Conservation (phyloP, 2,888 invertebrate genomes). For the Cremastinae sp. region DNA sequence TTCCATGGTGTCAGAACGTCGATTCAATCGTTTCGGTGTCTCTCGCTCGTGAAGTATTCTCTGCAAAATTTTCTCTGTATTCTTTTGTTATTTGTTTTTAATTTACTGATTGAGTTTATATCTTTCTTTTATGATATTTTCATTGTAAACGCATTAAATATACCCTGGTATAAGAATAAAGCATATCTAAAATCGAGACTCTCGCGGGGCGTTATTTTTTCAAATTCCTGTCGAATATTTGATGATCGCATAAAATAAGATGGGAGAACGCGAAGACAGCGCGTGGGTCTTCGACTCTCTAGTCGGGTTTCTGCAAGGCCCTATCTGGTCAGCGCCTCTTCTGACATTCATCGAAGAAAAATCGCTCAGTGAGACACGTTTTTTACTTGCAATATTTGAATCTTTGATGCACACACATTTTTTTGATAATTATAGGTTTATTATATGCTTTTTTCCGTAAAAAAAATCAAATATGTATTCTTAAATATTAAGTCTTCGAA, state of each 20-base stretch:
- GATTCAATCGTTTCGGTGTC: neutral
- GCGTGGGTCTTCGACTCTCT: constrained; percentile 96
- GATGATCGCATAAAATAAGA: constrained; percentile 50
- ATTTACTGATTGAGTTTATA: too few relatives aligned
- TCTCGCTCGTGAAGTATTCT: neutral
- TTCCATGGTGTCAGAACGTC: neutral
- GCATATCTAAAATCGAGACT: too few relatives aligned
- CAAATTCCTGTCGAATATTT: neutral
- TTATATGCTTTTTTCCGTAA: neutral
- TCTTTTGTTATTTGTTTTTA: too few relatives aligned
- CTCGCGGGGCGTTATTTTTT: neutral
- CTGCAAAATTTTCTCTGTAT: too few relatives aligned
- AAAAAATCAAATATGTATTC: neutral
- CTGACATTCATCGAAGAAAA: constrained; percentile 96
- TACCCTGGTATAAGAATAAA: too few relatives aligned
- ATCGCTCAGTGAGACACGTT: constrained; percentile 87
- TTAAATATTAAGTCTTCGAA: constrained; percentile 88
- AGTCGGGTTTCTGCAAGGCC: constrained; percentile 94
- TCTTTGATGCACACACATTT: neutral
- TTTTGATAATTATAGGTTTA: neutral
- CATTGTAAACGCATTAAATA: too few relatives aligned
- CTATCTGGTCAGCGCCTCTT: constrained; percentile 95
- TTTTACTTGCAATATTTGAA: neutral
- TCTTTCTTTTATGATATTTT: too few relatives aligned
- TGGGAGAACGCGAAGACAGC: constrained; percentile 83